A percentile compares a stretch with the other conserved stretches of the same genome.
These are phyloP conservation scores for Ciconia maguari DNA, from an alignment of 2,113 vertebrate species.

Conservation along the genomic window DNA sequence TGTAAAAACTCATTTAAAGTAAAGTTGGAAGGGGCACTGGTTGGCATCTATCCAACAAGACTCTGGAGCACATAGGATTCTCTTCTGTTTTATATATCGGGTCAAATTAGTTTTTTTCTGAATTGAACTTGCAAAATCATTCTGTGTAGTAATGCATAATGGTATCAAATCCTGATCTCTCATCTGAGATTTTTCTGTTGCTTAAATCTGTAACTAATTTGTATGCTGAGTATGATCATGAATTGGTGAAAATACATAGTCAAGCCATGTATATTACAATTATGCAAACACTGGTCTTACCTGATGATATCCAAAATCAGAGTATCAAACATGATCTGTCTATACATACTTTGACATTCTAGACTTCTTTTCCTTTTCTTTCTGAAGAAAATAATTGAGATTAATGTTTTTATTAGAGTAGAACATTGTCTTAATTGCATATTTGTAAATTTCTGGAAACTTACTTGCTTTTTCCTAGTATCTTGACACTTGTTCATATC, in stretches of 20 bases:
- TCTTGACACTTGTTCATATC: not conserved
- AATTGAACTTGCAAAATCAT: not conserved
- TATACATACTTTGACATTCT: not conserved
- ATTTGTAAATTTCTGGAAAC: not conserved
- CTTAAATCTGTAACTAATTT: not conserved
- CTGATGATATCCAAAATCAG: not conserved
- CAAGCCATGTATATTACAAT: not conserved
- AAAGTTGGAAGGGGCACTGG: not conserved
- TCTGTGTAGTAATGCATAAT: not conserved
- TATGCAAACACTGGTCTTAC: not conserved
- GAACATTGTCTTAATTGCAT: not conserved
- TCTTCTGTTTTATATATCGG: not conserved
- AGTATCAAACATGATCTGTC: not conserved
- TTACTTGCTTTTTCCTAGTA: not conserved
- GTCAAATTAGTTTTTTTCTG: not conserved
- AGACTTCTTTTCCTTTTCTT: not conserved
- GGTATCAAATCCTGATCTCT: not conserved
- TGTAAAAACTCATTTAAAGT: not conserved
- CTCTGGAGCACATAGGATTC: not conserved
- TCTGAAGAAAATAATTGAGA: not conserved
- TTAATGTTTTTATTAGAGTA: not conserved
- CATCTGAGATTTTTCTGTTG: not conserved
- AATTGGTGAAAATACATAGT: not conserved
- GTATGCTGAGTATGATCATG: not conserved
- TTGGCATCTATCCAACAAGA: not conserved